phyloP scores from a whole-genome alignment of 92 coral and sea anemone genomes.

The Ricordea florida region DNA sequence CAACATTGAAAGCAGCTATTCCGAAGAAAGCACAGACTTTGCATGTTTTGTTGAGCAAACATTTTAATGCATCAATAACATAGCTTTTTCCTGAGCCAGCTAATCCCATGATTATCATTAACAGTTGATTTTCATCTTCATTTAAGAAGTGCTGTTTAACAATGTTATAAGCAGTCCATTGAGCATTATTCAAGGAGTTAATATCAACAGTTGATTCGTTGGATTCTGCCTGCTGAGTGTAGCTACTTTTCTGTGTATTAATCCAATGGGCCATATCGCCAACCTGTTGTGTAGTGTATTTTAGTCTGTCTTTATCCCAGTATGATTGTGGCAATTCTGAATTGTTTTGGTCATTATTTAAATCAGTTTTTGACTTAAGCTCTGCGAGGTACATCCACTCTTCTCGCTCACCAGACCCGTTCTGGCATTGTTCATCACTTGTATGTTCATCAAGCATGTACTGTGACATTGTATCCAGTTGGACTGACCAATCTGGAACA shows the following conservation, averaged over 20 bases:
- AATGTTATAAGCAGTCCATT: constrained; percentile 35
- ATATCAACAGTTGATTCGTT: background rate
- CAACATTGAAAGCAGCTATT: constrained; percentile 37
- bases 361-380: background rate
- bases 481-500: constrained; percentile 24
- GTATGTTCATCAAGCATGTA: background rate
- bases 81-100: constrained; percentile 65
- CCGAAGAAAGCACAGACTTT: constrained; percentile 39
- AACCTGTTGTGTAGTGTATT: constrained; percentile 15
- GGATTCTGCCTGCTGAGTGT: background rate
- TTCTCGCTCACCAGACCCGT: constrained; percentile 18
- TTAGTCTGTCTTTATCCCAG: background rate
- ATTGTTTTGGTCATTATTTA: background rate
- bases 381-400: constrained; percentile 52
- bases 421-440: background rate
- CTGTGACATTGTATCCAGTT: constrained; percentile 13
- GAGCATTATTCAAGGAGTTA: constrained; percentile 12
- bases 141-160: constrained; percentile 15
- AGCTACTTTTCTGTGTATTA: background rate
- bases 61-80: constrained; percentile 39
- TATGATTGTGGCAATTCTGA: background rate
- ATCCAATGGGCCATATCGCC: constrained; percentile 59
- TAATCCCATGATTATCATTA: constrained; percentile 42
- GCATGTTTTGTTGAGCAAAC: constrained; percentile 3
- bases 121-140: constrained; percentile 1